Conservation (phyloP, 2,113 vertebrate species). For the Hucho hucho region DNA sequence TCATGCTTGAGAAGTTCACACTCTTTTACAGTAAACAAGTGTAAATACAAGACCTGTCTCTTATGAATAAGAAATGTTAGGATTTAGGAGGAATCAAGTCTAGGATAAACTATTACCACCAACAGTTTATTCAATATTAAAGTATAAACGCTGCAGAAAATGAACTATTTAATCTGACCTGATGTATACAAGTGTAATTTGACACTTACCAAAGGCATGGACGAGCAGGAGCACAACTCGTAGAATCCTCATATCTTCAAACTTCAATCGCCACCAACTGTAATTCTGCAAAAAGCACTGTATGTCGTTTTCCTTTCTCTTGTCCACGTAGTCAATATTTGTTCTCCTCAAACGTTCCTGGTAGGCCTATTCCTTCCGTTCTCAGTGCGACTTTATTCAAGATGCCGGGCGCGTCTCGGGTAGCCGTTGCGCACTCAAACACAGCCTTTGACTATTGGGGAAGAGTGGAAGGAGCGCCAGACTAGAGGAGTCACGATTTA, state of each 20-base stretch:
- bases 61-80: background rate
- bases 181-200: conserved; percentile 18
- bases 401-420: background rate
- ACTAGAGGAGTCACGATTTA: conserved; percentile 27
- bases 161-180: background rate
- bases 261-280: background rate
- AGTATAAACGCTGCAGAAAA: background rate
- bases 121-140: background rate
- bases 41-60: too few relatives aligned
- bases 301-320: conserved; percentile 45
- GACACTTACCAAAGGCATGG: conserved; percentile 67
- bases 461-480: conserved; percentile 30
- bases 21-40: background rate
- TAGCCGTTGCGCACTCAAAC: background rate
- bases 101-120: background rate
- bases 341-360: background rate
- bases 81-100: background rate
- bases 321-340: background rate
- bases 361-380: conserved; percentile 17
- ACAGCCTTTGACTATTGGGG: background rate
- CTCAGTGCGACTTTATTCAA: background rate
- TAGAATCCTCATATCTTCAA: conserved; percentile 69
- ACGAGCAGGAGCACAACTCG: conserved; percentile 56
- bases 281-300: background rate
- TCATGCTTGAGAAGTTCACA: conserved; percentile 4